phyloP scores from a whole-genome alignment of 2,888 invertebrate genomes.

The Liposcelis brunnea region DNA sequence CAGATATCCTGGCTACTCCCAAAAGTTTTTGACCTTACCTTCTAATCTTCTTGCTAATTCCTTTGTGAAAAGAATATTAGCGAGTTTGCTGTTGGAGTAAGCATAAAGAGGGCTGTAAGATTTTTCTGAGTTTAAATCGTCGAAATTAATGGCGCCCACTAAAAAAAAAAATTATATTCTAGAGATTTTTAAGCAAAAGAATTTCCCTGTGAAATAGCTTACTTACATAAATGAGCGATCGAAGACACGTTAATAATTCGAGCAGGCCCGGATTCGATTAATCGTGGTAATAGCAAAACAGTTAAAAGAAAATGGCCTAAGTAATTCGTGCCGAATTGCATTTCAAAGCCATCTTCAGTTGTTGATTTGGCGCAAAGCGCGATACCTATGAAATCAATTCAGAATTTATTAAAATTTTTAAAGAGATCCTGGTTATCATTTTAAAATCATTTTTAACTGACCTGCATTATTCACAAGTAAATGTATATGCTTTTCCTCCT shows the following conservation, averaged over 20 bases:
- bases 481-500: no score
- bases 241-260: constrained; percentile 22
- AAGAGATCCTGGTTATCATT: no score
- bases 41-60: constrained; percentile 23
- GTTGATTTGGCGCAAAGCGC: constrained; percentile 28
- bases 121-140: constrained; percentile 31
- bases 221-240: constrained; percentile 16
- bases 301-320: constrained; percentile 44
- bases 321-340: constrained; percentile 40
- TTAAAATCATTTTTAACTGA: no score
- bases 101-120: constrained; percentile 17
- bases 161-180: no score
- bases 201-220: no score
- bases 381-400: constrained; percentile 21
- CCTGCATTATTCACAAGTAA: no score
- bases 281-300: constrained; percentile 33
- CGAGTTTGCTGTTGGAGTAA: constrained; percentile 27
- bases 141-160: constrained; percentile 38
- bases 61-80: constrained; percentile 25
- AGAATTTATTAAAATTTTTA: no score
- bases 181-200: no score
- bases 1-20: no score
- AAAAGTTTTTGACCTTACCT: no score
- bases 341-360: constrained; percentile 36
- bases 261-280: constrained; percentile 27